Base-by-base conservation (phyloP, 1,140 invertebrate species). In the Brachionus koreanus region DNA sequence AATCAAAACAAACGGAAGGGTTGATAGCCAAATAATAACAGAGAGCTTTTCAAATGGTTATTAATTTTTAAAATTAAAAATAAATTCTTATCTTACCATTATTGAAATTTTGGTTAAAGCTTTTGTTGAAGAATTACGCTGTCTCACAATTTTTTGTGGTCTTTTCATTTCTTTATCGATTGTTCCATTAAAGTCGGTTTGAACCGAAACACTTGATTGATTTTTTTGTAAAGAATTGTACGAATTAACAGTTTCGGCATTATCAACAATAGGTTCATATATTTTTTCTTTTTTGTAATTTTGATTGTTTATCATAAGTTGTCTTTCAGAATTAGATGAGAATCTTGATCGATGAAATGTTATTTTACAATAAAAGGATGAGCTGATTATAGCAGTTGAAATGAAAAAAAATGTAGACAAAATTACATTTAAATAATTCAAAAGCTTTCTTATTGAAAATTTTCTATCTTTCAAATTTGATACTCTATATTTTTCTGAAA, bases 391-490 rank as follows among this genome's bases (percentile, higher is more conserved):
- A 13, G 65, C 65, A 16, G 65, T 69, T 5, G 33, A 33, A 33
- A 69, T 39, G n/a, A 69, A 69, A 39, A 69, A 69, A 69, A 37
- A 69, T 37, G 65, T 69, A 42, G 65, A 69, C 9, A 69, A 69
- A 37, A 69, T 69, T 7, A 42, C 65, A 69, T 69, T 69, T 37
- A 69, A 19, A 37, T 39, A 19, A 23, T 39, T 69, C 9, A 65
- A 19, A 39, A 69, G 6, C 16, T 39, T 37, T 42, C 5, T 42
- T 16, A 37, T 39, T 37, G 29, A 35, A 37, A 39, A 39, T 19
- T 37, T 39, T 13, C 5, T 42, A n/a, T 69, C 33, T 2, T 39
- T 39, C 3, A 23, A 16, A 39, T 37, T 16, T 69, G 33, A 42
- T 46, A 25, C 29, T 46, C 29, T 46, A 19, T 16, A 10, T 0